Base-by-base conservation (phyloP, 2,797 vertebrate species). In the Lacerta agilis region DNA sequence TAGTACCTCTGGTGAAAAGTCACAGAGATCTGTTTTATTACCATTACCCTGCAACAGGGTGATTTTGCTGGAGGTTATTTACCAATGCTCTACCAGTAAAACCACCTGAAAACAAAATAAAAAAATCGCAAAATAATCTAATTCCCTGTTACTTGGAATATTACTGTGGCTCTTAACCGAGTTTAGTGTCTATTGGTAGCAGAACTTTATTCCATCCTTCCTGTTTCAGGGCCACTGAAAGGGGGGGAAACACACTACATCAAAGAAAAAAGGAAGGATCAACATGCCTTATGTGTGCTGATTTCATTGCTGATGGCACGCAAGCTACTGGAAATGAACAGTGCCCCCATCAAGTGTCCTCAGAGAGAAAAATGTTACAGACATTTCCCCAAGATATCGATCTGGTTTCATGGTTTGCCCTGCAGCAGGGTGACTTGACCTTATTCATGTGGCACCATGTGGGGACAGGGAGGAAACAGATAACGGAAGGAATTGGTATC, bases 291-390 rank as follows among this genome's bases (percentile, higher is more conserved):
- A 71, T 85, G 49, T 72, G n/a, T 78, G 33, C 33, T 79, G 77
- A 78, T 81, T 83, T 38, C 43, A 69, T 4, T 43, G n/a, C 33
- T 78, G 80, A 73, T 43, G 55, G n/a, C 13, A 82, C 87, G 5
- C 33, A 85, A 89, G 71, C 23, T 33, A 29, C 23, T 55, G 55
- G 38, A 88, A 89, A 55, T 49, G 78, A 89, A 15, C 45, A 86
- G 87, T 86, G 83, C 78, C 82, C 72, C 88, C 85, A 33, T 71
- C 36, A 72, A 25, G 15, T 86, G 78, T 61, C 90, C 83, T 83
- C 90, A 91, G 90, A 93, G 87, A 79, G 75, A 71, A 66, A 83
- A 84, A 90, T 94, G 76, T 83, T 4, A 69, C 78, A 85, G 69
- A 61, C 38, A 73, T 93, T 92, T 84, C 72, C 83, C 89, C 87